Conservation (phyloP, 2,797 vertebrate genomes). For the Smutsia temminckii region DNA sequence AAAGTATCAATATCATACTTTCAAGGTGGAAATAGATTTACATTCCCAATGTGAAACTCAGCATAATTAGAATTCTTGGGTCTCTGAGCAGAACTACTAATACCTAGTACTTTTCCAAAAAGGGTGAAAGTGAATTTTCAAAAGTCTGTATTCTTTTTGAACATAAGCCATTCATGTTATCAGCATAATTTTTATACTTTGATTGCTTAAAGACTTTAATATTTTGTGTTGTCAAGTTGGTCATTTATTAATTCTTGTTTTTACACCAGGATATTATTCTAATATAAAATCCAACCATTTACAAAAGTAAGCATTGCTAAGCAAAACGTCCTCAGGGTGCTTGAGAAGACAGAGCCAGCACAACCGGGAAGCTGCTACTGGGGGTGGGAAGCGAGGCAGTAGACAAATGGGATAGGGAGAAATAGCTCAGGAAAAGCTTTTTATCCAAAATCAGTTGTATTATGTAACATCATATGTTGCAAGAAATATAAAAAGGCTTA, state of each 20-base stretch:
- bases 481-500: slow-evolving; percentile 12
- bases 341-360: neutral
- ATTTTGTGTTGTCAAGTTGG: neutral
- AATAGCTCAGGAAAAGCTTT: neutral
- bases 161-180: neutral
- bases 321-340: neutral
- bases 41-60: neutral
- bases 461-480: neutral
- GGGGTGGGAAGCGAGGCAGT: neutral
- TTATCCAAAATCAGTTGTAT: neutral
- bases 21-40: slow-evolving; percentile 23
- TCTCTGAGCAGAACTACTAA: slow-evolving; percentile 16
- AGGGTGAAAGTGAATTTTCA: slow-evolving; percentile 35
- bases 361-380: neutral
- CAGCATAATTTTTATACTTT: slow-evolving; percentile 22
- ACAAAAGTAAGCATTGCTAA: neutral
- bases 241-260: neutral
- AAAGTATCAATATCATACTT: slow-evolving; percentile 18
- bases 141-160: slow-evolving; percentile 1
- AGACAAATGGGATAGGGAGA: neutral
- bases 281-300: neutral
- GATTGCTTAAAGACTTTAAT: slow-evolving; percentile 6
- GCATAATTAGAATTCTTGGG: slow-evolving; percentile 49
- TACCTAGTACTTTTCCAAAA: slow-evolving; percentile 22
- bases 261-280: neutral